A percentile compares a stretch with the other conserved stretches of the same genome.
phyloP scores from a whole-genome alignment of 2,888 invertebrate species.

The Xestia sexstrigata region DNA sequence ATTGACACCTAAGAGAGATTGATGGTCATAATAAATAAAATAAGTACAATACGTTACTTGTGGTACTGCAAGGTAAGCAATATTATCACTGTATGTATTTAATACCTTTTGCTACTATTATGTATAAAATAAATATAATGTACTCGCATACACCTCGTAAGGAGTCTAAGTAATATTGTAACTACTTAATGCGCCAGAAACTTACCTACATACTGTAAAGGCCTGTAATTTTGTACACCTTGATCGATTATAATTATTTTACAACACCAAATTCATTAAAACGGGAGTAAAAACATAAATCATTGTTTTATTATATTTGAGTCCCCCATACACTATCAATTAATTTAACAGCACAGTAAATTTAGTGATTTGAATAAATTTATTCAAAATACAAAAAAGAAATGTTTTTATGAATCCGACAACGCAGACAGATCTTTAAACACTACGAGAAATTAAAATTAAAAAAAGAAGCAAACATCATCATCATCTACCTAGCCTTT shows the following conservation, averaged over 20 bases:
- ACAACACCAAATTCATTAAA: conserved; percentile 87
- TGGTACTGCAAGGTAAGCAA: conserved; percentile 84
- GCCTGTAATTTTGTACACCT: conserved; percentile 90
- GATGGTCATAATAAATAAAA: conserved; percentile 62
- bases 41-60: conserved; percentile 80
- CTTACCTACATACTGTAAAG: conserved; percentile 84
- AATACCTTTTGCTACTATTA: conserved; percentile 77
- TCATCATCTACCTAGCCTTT: background rate
- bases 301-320: conserved; percentile 75
- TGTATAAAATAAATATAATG: conserved; percentile 76
- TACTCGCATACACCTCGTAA: conserved; percentile 79
- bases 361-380: background rate
- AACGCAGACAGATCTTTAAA: background rate
- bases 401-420: background rate
- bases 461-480: background rate
- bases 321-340: conserved; percentile 51
- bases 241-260: conserved; percentile 87
- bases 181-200: conserved; percentile 81
- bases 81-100: conserved; percentile 79
- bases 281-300: conserved; percentile 80
- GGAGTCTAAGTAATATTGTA: conserved; percentile 73
- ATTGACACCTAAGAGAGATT: conserved; percentile 69
- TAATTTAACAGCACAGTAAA: conserved; percentile 3
- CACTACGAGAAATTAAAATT: background rate
- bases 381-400: background rate